These are phyloP conservation scores for Micropterix aruncella DNA, from an alignment of 2,888 invertebrate genomes.

Conservation along the genomic window DNA sequence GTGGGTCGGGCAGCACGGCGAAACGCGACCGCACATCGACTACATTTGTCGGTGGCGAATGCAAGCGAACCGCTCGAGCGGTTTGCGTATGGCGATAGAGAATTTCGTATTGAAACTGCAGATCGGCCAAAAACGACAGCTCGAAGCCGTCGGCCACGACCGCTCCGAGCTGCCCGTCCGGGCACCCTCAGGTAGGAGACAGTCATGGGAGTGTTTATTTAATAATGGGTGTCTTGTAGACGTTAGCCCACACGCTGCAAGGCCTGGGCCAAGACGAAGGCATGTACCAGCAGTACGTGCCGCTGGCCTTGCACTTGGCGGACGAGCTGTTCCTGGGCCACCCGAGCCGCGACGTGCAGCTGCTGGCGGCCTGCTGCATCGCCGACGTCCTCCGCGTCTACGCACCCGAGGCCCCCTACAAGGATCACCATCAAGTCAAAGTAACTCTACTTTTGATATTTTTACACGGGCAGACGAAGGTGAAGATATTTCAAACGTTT, in stretches of 20 bases:
- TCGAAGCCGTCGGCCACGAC: too few species aligned
- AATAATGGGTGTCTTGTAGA: too few species aligned
- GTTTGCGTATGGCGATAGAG: too few species aligned
- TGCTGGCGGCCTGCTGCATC: constrained; percentile 92
- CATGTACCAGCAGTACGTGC: constrained; percentile 82
- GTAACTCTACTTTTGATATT: constrained; percentile 16
- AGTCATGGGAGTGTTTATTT: too few species aligned
- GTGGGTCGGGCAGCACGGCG: too few species aligned
- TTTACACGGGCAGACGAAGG: neutral
- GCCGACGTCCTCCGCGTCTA: constrained; percentile 94
- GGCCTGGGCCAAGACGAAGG: constrained; percentile 96
- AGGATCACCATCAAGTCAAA: constrained; percentile 86
- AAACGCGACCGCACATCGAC: too few species aligned
- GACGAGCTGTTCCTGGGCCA: constrained; percentile 88
- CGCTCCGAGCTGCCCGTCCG: too few species aligned
- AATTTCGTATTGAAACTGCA: too few species aligned
- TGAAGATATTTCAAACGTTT: neutral
- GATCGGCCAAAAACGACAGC: too few species aligned
- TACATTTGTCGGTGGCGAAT: too few species aligned
- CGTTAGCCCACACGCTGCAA: constrained; percentile 85
- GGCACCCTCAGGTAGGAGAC: too few species aligned
- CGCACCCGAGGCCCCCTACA: constrained; percentile 96
- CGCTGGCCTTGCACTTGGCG: constrained; percentile 81
- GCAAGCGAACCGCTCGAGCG: too few species aligned
- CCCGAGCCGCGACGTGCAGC: constrained; percentile 80